Evolutionary conservation across 2,797 vertebrate genomes (phyloP), one percentile per base, ranked within the genome.

Genomic region (Brachymystax lenok): DNA sequence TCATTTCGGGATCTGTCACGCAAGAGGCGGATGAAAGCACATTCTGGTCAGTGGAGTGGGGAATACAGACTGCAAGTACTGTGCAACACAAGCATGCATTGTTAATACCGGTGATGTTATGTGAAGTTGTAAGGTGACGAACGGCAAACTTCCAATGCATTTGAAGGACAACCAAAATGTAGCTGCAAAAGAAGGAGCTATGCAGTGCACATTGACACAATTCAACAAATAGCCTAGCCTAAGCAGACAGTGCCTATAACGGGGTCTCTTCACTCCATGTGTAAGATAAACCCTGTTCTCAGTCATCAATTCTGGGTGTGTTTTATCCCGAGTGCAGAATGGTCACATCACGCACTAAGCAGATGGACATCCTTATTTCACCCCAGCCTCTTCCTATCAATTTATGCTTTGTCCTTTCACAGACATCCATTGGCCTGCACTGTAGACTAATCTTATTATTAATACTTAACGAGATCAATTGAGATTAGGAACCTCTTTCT

Each of bases 1-100:
- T 92, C 79, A 95, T 91, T 33, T 90, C 93, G 1, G 95, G 92
- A 19, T 96, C 94, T 94, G 86, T 1, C 81, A 79, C 3, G 33
- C 13, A 74, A 73, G 24, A 17, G 33, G 13, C 4, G 24, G 14
- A 21, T 12, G 59, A 46, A 46, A 46, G 10, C 40, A 46, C 40
- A 46, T 46, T 46, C 40, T 46, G 40, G 40, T 46, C 40, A 46
- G 40, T 1, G 40, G 40, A 75, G 14, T 27, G 40, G 16, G 10
- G 30, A 10, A 64, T 3, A 59, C 24, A 52, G 24, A 51, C 27
- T 17, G 27, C 51, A n/a, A 33, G 2, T 73, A 12, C 61, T 24
- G 33, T 12, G 73, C 19, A 28, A 12, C n/a, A 4, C 40, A 46
- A 7, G 33, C 19, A 12, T 10, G 10, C 40, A 10, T 40, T 2